Evolutionary conservation across 2,888 invertebrate genomes (phyloP).

Genomic region (Entomobrya proxima): DNA sequence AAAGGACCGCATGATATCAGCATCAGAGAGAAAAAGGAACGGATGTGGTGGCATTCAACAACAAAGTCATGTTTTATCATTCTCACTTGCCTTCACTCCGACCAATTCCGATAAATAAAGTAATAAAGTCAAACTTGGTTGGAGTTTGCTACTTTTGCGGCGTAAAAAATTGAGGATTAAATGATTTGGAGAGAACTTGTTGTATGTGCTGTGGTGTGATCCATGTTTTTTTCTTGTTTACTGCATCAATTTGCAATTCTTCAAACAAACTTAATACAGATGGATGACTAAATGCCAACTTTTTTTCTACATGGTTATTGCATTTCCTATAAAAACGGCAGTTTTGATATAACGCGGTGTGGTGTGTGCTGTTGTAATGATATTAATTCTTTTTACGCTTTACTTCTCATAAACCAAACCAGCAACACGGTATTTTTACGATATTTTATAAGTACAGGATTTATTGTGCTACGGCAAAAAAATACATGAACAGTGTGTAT

Average conservation of each 20-base stretch:
- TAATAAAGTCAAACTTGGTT: conserved; percentile 18
- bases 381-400: neutral
- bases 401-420: neutral
- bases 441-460: too few relatives aligned
- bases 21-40: neutral
- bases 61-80: conserved; percentile 7
- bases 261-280: neutral
- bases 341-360: neutral
- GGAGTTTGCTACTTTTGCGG: neutral
- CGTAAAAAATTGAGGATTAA: neutral
- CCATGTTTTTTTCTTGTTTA: conserved; percentile 29
- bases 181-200: neutral
- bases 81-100: neutral
- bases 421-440: neutral
- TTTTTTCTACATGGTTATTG: neutral
- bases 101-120: neutral
- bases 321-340: neutral
- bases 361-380: neutral
- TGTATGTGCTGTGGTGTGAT: neutral
- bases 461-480: neutral
- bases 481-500: neutral
- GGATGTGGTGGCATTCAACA: conserved; percentile 29
- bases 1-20: conserved; percentile 61
- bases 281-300: neutral
- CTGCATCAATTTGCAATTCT: conserved; percentile 9